Percentiles rank a stretch among this genome's conserved stretches.
phyloP scores from a whole-genome alignment of 2,113 vertebrate genomes.

The Galeopterus variegatus region DNA sequence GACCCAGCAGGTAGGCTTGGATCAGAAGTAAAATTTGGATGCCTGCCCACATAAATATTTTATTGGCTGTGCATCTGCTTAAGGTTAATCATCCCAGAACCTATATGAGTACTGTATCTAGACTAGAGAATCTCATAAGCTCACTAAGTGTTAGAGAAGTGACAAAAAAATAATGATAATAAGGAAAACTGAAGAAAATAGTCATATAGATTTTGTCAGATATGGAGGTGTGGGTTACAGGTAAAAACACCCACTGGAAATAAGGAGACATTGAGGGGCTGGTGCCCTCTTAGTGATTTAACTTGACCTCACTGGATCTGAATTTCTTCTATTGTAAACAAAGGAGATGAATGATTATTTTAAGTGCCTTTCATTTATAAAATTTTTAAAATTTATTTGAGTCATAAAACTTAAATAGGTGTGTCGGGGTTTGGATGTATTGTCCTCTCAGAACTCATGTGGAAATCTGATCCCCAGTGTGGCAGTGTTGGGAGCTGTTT shows the following conservation, averaged over 20 bases:
- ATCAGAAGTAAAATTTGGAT: background rate
- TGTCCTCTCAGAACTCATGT: too few species aligned
- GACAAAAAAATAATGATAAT: background rate
- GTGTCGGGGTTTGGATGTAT: too few species aligned
- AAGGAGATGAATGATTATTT: background rate
- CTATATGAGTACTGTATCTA: background rate
- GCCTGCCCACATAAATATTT: background rate
- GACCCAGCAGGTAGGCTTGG: background rate
- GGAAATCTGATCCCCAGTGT: too few species aligned
- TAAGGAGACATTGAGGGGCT: background rate
- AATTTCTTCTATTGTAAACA: conserved; percentile 73
- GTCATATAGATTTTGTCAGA: accelerated
- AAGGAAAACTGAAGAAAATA: background rate
- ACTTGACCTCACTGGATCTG: conserved; percentile 73
- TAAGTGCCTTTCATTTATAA: background rate
- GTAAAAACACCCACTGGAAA: background rate
- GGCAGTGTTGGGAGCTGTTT: too few species aligned
- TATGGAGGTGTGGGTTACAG: conserved; percentile 65
- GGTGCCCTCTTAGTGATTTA: background rate
- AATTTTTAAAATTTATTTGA: background rate
- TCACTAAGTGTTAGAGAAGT: background rate
- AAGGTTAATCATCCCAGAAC: background rate
- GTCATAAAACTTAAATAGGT: background rate
- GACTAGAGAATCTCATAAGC: background rate
- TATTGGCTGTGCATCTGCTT: background rate